These are phyloP conservation scores for Griposia aprilina DNA, from an alignment of 2,888 invertebrate species.

Conservation along the genomic window DNA sequence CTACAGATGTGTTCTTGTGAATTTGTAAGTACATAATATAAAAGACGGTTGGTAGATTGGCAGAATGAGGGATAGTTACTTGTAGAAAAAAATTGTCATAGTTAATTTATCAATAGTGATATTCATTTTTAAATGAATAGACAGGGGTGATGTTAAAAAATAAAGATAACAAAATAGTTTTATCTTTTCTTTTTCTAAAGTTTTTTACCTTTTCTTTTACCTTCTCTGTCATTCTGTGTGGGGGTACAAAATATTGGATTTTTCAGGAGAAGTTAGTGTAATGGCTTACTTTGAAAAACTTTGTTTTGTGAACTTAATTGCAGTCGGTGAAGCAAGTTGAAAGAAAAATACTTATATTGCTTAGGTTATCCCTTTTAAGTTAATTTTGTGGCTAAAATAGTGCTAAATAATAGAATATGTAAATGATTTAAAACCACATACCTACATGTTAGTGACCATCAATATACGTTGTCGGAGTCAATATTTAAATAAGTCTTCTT, in stretches of 20 bases:
- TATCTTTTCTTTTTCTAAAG: too few relatives aligned
- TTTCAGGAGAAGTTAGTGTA: neutral
- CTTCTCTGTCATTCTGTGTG: neutral
- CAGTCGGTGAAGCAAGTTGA: too few relatives aligned
- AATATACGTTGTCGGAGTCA: neutral
- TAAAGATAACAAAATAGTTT: neutral
- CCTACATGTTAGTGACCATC: neutral
- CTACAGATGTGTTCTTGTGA: neutral
- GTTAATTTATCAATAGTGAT: neutral
- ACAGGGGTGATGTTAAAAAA: neutral
- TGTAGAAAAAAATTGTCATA: neutral
- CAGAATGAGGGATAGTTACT: too few relatives aligned
- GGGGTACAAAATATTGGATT: neutral
- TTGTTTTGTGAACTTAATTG: neutral
- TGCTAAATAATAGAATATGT: neutral
- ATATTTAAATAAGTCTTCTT: conserved; percentile 5
- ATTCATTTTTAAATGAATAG: neutral
- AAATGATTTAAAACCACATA: neutral
- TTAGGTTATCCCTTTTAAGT: neutral
- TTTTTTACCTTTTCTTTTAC: too few relatives aligned
- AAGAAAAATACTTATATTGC: neutral
- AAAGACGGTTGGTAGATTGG: neutral
- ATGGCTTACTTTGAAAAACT: neutral
- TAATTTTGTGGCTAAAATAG: neutral
- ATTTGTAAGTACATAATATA: neutral